Conservation (phyloP, 2,888 invertebrate species). For the Temnothorax unifasciatus region DNA sequence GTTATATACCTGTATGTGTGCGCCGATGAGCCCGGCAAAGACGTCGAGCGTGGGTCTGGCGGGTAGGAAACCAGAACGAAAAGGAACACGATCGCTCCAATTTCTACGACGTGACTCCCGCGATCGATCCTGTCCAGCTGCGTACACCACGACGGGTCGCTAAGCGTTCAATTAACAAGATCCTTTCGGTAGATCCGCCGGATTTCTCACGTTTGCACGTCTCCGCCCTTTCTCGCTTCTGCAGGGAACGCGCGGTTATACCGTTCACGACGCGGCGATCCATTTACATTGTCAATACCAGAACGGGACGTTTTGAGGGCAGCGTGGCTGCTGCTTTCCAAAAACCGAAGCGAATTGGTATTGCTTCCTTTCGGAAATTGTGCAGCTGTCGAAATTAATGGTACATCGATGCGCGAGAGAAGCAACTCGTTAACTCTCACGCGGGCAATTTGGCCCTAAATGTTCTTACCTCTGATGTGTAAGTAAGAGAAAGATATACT, state of each 20-base stretch:
- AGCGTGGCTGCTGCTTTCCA: not conserved
- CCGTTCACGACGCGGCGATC: constrained; percentile 34
- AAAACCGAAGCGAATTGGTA: not conserved
- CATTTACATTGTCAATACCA: constrained; percentile 58
- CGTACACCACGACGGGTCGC: constrained; percentile 62
- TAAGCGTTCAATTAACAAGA: constrained; percentile 72
- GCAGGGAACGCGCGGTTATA: constrained; percentile 31
- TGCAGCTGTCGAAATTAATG: constrained; percentile 33
- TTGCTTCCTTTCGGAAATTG: not conserved
- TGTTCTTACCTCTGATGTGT: not conserved
- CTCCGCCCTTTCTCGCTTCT: constrained; percentile 43
- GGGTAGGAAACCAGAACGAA: constrained; percentile 30
- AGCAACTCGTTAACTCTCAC: constrained; percentile 19
- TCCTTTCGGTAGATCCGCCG: constrained; percentile 63
- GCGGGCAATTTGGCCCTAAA: not conserved
- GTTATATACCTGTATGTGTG: not conserved
- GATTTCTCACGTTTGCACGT: constrained; percentile 62
- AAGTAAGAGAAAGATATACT: not conserved
- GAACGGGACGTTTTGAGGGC: constrained; percentile 8
- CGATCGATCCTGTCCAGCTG: constrained; percentile 57
- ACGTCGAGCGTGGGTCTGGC: constrained; percentile 22
- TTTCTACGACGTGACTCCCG: constrained; percentile 48
- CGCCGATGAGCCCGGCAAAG: constrained; percentile 31
- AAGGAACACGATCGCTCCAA: constrained; percentile 50
- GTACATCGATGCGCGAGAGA: not conserved